Evolutionary conservation across 2,797 vertebrate genomes (phyloP).

Genomic region (Glossophaga mutica): DNA sequence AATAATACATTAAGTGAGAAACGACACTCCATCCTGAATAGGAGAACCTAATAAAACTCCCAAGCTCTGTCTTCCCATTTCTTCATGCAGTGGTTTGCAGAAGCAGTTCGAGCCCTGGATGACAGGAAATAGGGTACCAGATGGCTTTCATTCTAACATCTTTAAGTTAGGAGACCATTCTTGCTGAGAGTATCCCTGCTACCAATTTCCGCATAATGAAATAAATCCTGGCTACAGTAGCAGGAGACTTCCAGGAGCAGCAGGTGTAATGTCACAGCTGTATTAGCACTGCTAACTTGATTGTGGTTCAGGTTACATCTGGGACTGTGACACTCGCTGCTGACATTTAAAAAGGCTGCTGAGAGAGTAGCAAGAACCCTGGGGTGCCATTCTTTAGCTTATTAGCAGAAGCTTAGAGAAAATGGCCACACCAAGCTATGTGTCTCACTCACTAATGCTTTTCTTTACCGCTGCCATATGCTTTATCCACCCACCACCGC

Average conservation of each 20-base stretch:
- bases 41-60: background rate
- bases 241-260: constrained; percentile 25
- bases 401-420: background rate
- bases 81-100: background rate
- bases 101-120: background rate
- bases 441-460: background rate
- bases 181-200: constrained; percentile 31
- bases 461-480: background rate
- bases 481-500: background rate
- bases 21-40: background rate
- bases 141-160: constrained; percentile 40
- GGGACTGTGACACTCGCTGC: constrained; percentile 27
- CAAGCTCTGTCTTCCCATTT: background rate
- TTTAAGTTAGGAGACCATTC: constrained; percentile 39
- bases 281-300: constrained; percentile 11
- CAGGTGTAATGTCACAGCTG: constrained; percentile 54
- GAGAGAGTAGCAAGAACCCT: background rate
- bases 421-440: background rate
- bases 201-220: constrained; percentile 42
- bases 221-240: constrained; percentile 27
- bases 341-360: constrained; percentile 24
- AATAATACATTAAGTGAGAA: background rate
- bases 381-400: background rate
- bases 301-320: constrained; percentile 16
- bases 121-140: constrained; percentile 23